Evolutionary conservation across 2,888 invertebrate species (phyloP), one percentile per base, ranked within the genome.

Genomic region (Heliothis peltigera): DNA sequence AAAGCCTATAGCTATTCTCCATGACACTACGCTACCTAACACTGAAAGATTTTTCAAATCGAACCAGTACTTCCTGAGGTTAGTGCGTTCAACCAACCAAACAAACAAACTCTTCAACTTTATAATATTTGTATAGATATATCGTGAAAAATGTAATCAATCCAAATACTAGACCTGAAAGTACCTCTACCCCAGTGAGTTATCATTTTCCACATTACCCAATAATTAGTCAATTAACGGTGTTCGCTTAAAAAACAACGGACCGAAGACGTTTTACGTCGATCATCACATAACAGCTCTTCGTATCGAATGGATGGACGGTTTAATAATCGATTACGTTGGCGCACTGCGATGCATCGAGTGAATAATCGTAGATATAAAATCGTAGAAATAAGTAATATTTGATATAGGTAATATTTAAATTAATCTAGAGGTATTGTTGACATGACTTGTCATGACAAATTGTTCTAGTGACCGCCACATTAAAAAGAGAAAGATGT

Each of bases 241-340:
- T 57, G 28, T 64, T 49, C 25, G 39, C 17, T 39, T 56, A 65
- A 56, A 56, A 19, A 46, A 49, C 43, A 19, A 48, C 28, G 21
- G 15, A 49, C 57, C 58, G 49, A 46, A 25, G 49, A 43, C 53
- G 52, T 56, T 70, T 80, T 77, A 65, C 52, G 32, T 32, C 19
- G 25, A 18, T 22, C 58, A 62, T 56, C 80, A 70, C 69, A 71
- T 75, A 78, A 80, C 57, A 61, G 63, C 43, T 67, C 58, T 65
- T 73, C 57, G 69, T 67, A 76, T 54, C 75, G 72, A 72, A 47
- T 77, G 81, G 79, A 75, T 80, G 72, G 79, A 80, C 75, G 75
- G 77, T 84, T 77, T 73, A 83, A 83, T 82, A 66, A 81, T 66
- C 65, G 73, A 81, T 84, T 80, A 79, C 69, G 73, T 70, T 64